Conservation (phyloP, 2,113 vertebrate genomes). For the Myrmecophaga tridactyla region DNA sequence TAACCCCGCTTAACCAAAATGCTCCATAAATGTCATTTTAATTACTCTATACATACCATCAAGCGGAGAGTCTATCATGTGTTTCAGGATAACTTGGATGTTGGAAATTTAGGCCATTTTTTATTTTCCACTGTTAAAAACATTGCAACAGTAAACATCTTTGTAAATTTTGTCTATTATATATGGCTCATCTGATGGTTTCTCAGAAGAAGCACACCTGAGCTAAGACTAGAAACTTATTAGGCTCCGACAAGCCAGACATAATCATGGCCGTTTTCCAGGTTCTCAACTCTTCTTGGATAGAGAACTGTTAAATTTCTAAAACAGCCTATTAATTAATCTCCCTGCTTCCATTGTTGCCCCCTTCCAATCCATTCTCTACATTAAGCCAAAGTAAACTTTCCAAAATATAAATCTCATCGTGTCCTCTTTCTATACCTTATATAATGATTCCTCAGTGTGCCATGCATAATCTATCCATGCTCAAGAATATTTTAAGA, state of each 20-base stretch:
- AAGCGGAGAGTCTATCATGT: neutral
- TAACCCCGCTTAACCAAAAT: neutral
- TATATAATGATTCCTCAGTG: neutral
- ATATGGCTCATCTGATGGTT: neutral
- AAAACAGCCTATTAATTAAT: constrained; percentile 46
- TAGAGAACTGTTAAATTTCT: constrained; percentile 43
- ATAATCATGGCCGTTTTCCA: constrained; percentile 38
- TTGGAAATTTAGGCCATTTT: neutral
- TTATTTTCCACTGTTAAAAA: neutral
- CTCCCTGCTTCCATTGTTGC: neutral
- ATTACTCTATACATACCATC: neutral
- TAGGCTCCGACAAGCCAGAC: constrained; percentile 20
- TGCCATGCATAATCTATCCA: neutral
- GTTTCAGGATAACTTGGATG: constrained; percentile 25
- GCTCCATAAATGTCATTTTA: neutral
- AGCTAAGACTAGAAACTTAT: neutral
- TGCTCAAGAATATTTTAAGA: neutral
- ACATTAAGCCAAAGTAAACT: constrained; percentile 51
- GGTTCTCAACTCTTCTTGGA: constrained; percentile 46
- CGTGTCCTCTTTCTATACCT: neutral
- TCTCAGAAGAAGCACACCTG: neutral
- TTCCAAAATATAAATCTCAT: constrained; percentile 52
- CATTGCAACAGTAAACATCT: neutral
- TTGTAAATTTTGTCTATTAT: neutral
- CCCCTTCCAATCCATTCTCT: neutral